A percentile compares a stretch with the other conserved stretches of the same genome.
Conservation (phyloP, 2,113 vertebrate species). For the Laterallus jamaicensis region DNA sequence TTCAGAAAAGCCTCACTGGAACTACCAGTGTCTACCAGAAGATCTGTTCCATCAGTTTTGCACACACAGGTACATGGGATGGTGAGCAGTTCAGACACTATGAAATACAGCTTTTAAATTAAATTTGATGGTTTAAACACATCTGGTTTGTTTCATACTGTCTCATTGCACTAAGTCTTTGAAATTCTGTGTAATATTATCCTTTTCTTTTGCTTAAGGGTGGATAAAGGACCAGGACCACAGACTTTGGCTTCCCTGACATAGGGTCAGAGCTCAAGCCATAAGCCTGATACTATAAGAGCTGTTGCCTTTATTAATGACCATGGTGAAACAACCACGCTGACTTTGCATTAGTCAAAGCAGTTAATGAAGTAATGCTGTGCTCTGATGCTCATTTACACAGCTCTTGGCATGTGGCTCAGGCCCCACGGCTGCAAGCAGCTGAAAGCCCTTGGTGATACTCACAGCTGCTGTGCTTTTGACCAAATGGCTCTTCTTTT, state of each 20-base stretch:
- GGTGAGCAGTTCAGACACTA: background rate
- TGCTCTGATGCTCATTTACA: background rate
- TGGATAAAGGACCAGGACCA: background rate
- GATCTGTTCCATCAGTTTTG: background rate
- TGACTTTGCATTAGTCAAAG: background rate
- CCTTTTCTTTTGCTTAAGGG: background rate
- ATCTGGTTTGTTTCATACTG: background rate
- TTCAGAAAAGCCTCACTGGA: background rate
- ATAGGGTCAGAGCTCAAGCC: background rate
- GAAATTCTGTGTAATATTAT: background rate
- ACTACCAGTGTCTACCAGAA: background rate
- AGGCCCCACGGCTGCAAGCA: background rate
- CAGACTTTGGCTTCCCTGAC: background rate
- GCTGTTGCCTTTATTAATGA: background rate
- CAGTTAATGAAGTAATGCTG: accelerated
- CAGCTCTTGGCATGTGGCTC: background rate
- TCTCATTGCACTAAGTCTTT: background rate
- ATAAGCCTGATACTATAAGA: accelerated
- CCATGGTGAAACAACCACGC: background rate
- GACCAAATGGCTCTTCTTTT: background rate
- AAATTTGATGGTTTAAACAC: background rate
- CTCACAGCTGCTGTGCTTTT: background rate
- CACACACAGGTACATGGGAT: background rate
- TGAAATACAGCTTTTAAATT: background rate
- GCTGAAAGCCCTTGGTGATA: background rate